A percentile compares a stretch with the other conserved stretches of the same genome.
Conservation (phyloP, 1,140 invertebrate species). For the Mya arenaria region DNA sequence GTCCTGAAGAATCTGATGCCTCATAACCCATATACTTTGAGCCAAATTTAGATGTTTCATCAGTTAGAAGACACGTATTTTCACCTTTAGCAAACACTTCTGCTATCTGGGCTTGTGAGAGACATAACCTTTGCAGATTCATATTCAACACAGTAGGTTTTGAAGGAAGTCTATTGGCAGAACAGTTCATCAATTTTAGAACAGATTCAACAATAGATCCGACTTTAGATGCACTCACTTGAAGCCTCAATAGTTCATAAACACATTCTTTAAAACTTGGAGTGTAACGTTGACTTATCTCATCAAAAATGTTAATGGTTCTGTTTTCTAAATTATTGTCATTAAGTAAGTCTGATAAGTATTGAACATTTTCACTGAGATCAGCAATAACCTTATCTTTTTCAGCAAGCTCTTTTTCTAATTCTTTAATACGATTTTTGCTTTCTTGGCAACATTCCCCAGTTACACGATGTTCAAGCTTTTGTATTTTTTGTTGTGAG, state of each 20-base stretch:
- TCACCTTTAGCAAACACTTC: constrained; percentile 35
- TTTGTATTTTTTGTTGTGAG: constrained; percentile 34
- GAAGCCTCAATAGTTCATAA: constrained; percentile 24
- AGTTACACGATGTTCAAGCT: constrained; percentile 12
- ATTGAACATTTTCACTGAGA: constrained; percentile 26
- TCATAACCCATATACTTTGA: constrained; percentile 41
- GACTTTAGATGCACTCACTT: constrained; percentile 43
- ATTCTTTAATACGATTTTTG: background rate
- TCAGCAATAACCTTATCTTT: constrained; percentile 17
- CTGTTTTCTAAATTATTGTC: background rate
- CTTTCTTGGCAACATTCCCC: constrained; percentile 11
- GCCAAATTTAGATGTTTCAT: constrained; percentile 38
- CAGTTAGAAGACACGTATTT: constrained; percentile 18
- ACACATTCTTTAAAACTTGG: constrained; percentile 28
- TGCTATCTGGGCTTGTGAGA: constrained; percentile 12
- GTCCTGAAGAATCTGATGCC: constrained; percentile 17
- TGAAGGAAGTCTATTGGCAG: background rate
- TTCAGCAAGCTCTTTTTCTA: constrained; percentile 6
- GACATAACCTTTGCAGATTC: constrained; percentile 3
- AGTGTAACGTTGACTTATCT: too few species aligned
- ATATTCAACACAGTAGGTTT: background rate
- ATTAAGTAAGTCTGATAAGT: constrained; percentile 23
- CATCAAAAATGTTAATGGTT: too few species aligned
- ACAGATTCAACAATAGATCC: too few species aligned
- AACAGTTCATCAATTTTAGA: too few species aligned